Evolutionary conservation across 1,140 invertebrate genomes (phyloP), one percentile per base, ranked within the genome.

Genomic region (Aricia agestis): DNA sequence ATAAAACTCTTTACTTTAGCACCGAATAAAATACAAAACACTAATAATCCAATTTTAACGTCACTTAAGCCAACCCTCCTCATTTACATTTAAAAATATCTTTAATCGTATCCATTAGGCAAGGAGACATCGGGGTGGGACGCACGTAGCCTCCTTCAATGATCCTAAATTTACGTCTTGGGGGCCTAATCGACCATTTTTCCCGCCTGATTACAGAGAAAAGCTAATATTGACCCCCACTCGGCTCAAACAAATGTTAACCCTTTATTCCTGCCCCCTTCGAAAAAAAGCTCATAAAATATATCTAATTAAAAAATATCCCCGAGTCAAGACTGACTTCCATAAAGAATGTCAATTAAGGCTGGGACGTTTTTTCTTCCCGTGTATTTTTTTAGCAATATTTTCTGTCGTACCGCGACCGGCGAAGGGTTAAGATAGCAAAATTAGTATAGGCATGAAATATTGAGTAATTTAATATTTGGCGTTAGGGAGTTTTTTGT

Each of bases 251-350:
- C 88, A 92, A 92, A 91, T 90, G 86, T 88, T 90, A 91, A 91
- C 89, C 90, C 90, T 90, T 90, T 89, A 84, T 83, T 80, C 84
- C 75, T 80, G 71, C 82, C 84, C 86, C 85, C 82, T 87, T 85
- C 80, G 84, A 82, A 89, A 91, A 90, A 91, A 90, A 84, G 72
- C 84, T 81, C 91, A 92, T 92, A 92, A 92, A 92, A 92, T 92
- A 92, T 92, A 92, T 92, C 89, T 92, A 92, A 92, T 92, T 92
- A 92, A 92, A 92, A 92, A 92, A 92, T 92, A 92, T 92, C 88
- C 91, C 82, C 85, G 87, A 86, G 82, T 87, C 83, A 90, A 90
- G 84, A 83, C 86, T 90, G 91, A 89, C 88, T 86, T 82, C 86
- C 85, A 91, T 92, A 92, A 92, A 92, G 90, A 92, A 92, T 92